phyloP scores from a whole-genome alignment of 2,888 invertebrate species.

The Blera fallax region DNA sequence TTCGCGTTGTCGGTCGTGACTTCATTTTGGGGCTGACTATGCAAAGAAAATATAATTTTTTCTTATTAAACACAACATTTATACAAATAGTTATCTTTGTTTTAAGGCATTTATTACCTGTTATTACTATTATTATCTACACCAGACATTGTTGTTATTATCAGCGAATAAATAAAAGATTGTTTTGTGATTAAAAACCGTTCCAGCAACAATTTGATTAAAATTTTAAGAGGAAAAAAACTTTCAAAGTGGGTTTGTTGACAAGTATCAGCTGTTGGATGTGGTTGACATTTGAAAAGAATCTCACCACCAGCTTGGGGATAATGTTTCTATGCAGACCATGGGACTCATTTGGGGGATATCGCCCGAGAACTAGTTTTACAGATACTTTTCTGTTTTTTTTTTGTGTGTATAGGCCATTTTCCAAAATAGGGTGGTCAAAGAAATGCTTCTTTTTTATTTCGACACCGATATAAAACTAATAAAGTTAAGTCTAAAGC shows the following conservation, averaged over 20 bases:
- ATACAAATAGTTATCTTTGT: too few species aligned
- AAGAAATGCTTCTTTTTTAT: background rate
- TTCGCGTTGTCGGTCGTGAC: background rate
- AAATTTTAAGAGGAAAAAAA: background rate
- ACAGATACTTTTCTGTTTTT: background rate
- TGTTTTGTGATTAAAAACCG: constrained; percentile 14
- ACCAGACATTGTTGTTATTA: constrained; percentile 47
- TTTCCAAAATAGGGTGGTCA: background rate
- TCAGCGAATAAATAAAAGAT: constrained; percentile 10
- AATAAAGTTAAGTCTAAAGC: too few species aligned
- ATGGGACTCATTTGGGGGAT: background rate
- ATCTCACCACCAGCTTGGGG: constrained; percentile 35
- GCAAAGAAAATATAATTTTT: background rate
- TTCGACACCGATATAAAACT: too few species aligned
- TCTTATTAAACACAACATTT: background rate
- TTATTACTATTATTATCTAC: constrained; percentile 57
- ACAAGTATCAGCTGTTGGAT: constrained; percentile 39
- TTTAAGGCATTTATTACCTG: constrained; percentile 33
- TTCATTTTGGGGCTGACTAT: constrained; percentile 35
- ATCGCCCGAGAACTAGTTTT: background rate
- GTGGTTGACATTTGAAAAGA: constrained; percentile 20
- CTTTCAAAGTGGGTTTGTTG: constrained; percentile 12
- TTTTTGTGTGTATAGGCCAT: background rate
- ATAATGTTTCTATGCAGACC: background rate
- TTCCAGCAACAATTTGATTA: background rate